Conservation (phyloP, 1,140 invertebrate species). For the Neodiprion lecontei region DNA sequence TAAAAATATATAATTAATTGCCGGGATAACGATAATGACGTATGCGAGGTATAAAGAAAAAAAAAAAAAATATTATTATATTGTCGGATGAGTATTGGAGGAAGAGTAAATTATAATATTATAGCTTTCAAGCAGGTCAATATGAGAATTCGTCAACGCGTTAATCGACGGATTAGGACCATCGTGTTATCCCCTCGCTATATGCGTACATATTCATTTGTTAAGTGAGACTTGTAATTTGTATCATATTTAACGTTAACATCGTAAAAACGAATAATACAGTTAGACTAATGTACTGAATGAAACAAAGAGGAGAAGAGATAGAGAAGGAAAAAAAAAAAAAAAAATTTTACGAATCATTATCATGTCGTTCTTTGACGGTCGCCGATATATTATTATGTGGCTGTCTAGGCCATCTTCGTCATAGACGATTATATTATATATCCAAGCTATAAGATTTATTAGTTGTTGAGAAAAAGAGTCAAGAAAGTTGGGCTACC, state of each 20-base stretch:
- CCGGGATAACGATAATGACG: background rate
- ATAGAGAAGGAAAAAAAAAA: background rate
- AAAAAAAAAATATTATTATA: background rate
- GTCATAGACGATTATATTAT: background rate
- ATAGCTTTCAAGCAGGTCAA: background rate
- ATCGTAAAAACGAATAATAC: background rate
- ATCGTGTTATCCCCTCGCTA: background rate
- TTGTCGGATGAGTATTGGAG: background rate
- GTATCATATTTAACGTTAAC: slow-evolving; percentile 2
- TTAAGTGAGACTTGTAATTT: slow-evolving; percentile 1
- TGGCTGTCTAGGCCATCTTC: too few relatives aligned
- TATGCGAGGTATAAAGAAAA: background rate
- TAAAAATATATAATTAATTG: background rate
- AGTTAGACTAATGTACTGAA: too few relatives aligned
- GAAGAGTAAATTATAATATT: background rate
- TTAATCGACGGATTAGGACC: background rate
- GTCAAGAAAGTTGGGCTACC: slow-evolving; percentile 29
- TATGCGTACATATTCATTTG: background rate
- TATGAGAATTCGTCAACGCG: background rate
- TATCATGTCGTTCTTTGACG: background rate
- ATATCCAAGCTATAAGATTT: background rate
- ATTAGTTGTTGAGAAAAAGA: slow-evolving; percentile 38
- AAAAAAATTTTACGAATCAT: background rate
- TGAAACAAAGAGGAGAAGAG: background rate
- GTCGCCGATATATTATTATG: background rate